Conservation (phyloP, 2,888 invertebrate genomes). For the Sarcophaga subvicina region DNA sequence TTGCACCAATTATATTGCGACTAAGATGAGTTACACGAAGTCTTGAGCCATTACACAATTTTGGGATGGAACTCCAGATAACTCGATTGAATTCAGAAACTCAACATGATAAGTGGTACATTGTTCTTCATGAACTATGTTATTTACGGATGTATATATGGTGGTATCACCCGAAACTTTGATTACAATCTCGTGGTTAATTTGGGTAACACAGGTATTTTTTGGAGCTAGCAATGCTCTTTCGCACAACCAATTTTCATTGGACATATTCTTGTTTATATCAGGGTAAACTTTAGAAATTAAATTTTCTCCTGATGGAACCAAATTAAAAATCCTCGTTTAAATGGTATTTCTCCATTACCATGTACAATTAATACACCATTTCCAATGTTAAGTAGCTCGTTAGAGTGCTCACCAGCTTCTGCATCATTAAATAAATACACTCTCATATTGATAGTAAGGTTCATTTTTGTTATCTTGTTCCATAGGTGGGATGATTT, state of each 20-base stretch:
- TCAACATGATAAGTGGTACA: slow-evolving; percentile 33
- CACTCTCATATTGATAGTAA: background rate
- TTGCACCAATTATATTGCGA: slow-evolving; percentile 42
- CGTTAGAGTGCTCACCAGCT: slow-evolving; percentile 35
- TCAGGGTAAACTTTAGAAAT: slow-evolving; percentile 21
- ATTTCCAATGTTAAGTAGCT: slow-evolving; percentile 54
- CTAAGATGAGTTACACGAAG: slow-evolving; percentile 21
- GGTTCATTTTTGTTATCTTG: background rate
- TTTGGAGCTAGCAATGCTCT: slow-evolving; percentile 45
- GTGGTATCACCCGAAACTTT: slow-evolving; percentile 3
- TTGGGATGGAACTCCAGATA: slow-evolving; percentile 41
- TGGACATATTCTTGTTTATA: slow-evolving; percentile 19
- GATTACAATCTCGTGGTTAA: background rate
- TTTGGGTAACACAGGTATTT: slow-evolving; percentile 11
- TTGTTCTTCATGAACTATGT: slow-evolving; percentile 3
- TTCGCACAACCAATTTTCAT: slow-evolving; percentile 39
- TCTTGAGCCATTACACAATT: slow-evolving; percentile 51
- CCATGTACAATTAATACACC: too few relatives aligned
- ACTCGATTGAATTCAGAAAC: slow-evolving; percentile 51
- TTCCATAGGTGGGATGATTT: slow-evolving; percentile 31
- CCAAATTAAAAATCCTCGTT: too few relatives aligned
- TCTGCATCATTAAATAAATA: background rate
- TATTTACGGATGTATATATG: background rate
- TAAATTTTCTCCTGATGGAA: background rate
- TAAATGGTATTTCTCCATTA: slow-evolving; percentile 37